A percentile compares a stretch with the other conserved stretches of the same genome.
These are phyloP conservation scores for Pseudomyrmex concolor DNA, from an alignment of 1,140 invertebrate genomes.

Conservation along the genomic window DNA sequence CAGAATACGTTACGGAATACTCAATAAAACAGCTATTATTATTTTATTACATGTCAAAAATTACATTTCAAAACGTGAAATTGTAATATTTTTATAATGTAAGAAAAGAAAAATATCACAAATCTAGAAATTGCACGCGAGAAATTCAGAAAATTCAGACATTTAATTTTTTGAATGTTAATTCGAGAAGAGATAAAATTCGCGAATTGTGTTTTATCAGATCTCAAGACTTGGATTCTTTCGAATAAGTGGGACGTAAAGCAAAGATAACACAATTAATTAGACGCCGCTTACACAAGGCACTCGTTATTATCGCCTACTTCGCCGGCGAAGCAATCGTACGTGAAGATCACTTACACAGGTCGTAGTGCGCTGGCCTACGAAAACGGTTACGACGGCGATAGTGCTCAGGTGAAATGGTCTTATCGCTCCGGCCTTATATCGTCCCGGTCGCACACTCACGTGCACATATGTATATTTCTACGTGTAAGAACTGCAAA, in stretches of 20 bases:
- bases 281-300: conserved; percentile 1
- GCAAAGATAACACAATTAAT: conserved; percentile 31
- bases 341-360: conserved; percentile 40
- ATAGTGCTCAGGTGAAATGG: conserved; percentile 38
- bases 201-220: neutral
- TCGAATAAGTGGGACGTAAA: neutral
- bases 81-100: neutral
- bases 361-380: conserved; percentile 37
- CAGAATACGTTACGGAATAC: too few relatives aligned
- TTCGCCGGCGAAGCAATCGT: conserved; percentile 39
- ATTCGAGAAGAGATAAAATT: neutral
- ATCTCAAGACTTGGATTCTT: neutral
- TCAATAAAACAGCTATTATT: conserved; percentile 24
- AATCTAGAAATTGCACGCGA: conserved; percentile 2
- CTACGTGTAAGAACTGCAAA: conserved; percentile 55
- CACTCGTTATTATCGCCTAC: conserved; percentile 51
- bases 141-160: neutral
- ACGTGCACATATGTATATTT: conserved; percentile 53
- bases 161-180: neutral
- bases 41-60: neutral
- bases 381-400: conserved; percentile 54
- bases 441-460: conserved; percentile 20
- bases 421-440: conserved; percentile 47
- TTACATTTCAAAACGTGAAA: conserved; percentile 11
- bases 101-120: neutral